Base-by-base conservation (phyloP, 64 coral and sea anemone genomes). In the Exaiptasia diaphana region DNA sequence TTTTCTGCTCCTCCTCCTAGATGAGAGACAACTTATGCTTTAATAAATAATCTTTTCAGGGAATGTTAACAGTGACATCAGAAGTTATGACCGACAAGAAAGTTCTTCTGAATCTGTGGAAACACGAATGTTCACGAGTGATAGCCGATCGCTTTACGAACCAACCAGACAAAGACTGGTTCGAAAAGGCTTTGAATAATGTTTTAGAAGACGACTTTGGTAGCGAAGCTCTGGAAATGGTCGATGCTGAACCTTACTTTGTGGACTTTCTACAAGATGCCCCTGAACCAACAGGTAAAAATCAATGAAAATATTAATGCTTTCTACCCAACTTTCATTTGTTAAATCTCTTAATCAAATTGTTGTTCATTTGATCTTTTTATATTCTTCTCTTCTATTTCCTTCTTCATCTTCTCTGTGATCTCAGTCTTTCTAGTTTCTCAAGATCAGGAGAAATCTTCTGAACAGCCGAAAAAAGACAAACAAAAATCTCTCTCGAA, bases 251-350 rank as follows among this genome's bases (percentile, higher is more conserved):
- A 36, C 95, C 90, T 1, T 99, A 85, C 59, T 99, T 99, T 89
- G 95, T 99, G 22, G 95, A 99, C 70, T 99, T 99, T 77, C 48
- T 99, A 69, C 68, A 85, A 75, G 94, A 97, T 81, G 89, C 94
- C 3, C 94, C 94, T 5, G 94, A 97, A 80, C 41, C 80, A 35
- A 97, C 94, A 33, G 94, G 94, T 97, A 54, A 17, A 45, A 17
- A 42, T 63, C 23, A 35, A 21, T 30, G 35, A 25, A 68, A 3
- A 30, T 68, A 31, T 9, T 68, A 37, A 5, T 23, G 20, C 33
- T 43, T 5, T 34, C 52, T 20, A 55, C 1, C 25, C 25, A 0
- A 11, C 52, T 21, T 55, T 18, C 5, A 32, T 17, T 13, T 35
- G 15, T 21, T 62, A 10, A 0, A 31, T 29, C 0, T 64, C 28